These are phyloP conservation scores for Chrysopa pallens DNA, from an alignment of 1,140 invertebrate species.

Conservation along the genomic window DNA sequence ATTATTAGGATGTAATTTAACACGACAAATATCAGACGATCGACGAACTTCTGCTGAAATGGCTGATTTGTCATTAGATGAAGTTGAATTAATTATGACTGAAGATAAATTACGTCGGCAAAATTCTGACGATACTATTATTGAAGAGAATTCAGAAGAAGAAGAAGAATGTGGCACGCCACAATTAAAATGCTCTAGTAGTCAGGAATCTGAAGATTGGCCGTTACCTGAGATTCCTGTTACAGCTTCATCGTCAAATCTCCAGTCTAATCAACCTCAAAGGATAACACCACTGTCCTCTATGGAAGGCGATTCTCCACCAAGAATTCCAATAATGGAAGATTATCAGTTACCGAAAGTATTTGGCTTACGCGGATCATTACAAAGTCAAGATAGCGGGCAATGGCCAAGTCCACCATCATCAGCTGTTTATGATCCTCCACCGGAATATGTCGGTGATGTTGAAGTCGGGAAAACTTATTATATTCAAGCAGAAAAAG, in stretches of 20 bases:
- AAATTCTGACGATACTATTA: constrained; percentile 23
- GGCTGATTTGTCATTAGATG: constrained; percentile 61
- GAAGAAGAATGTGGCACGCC: constrained; percentile 7
- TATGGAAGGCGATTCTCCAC: background rate
- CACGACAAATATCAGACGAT: constrained; percentile 47
- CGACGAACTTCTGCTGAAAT: constrained; percentile 61
- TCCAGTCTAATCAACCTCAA: too few relatives aligned
- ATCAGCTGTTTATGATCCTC: constrained; percentile 40
- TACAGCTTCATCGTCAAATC: constrained; percentile 6
- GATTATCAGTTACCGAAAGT: constrained; percentile 16
- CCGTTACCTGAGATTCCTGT: constrained; percentile 42
- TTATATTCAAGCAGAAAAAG: constrained; percentile 51
- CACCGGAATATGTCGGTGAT: constrained; percentile 45
- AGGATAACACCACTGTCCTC: constrained; percentile 13
- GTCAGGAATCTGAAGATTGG: constrained; percentile 51
- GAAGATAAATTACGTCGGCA: constrained; percentile 18
- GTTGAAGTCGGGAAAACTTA: constrained; percentile 47
- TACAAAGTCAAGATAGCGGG: constrained; percentile 40
- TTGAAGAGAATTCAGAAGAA: constrained; percentile 17
- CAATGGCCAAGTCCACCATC: constrained; percentile 63
- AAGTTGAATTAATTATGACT: constrained; percentile 25
- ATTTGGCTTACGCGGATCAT: constrained; percentile 19
- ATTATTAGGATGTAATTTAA: constrained; percentile 5
- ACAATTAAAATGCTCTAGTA: constrained; percentile 23
- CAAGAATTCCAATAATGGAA: constrained; percentile 8